Conservation (phyloP, 2,888 invertebrate genomes). For the Capitulum mitella region DNA sequence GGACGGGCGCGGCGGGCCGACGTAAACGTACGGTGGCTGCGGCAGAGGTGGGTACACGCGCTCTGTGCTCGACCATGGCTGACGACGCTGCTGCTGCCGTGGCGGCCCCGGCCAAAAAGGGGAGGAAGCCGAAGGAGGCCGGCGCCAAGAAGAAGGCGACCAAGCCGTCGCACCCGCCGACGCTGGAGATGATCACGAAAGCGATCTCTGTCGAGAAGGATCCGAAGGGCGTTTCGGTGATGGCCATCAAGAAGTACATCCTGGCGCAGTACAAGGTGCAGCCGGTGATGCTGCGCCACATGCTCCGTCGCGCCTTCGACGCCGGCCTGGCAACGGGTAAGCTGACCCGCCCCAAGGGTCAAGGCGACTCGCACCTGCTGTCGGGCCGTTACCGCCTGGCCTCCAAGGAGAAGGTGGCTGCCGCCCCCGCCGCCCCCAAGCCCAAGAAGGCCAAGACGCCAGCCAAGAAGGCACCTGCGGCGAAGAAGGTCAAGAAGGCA, state of each 20-base stretch:
- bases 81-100: neutral
- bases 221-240: constrained; percentile 45
- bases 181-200: constrained; percentile 42
- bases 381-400: constrained; percentile 36
- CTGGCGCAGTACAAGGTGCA: constrained; percentile 30
- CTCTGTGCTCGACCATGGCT: neutral
- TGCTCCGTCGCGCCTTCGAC: constrained; percentile 42
- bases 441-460: constrained; percentile 34
- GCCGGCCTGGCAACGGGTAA: constrained; percentile 42
- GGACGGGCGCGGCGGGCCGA: neutral
- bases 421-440: constrained; percentile 21
- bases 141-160: neutral
- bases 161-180: constrained; percentile 17
- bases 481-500: constrained; percentile 37
- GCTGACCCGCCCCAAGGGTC: constrained; percentile 41
- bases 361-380: constrained; percentile 33
- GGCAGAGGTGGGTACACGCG: neutral
- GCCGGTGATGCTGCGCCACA: neutral
- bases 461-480: constrained; percentile 37
- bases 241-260: constrained; percentile 46
- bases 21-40: neutral
- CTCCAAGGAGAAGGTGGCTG: constrained; percentile 26
- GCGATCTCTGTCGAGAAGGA: constrained; percentile 44
- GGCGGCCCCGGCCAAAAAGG: neutral
- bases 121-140: constrained; percentile 11